Evolutionary conservation across 2,888 invertebrate species (phyloP), one percentile per base, ranked within the genome.

Genomic region (Lottia scabra): DNA sequence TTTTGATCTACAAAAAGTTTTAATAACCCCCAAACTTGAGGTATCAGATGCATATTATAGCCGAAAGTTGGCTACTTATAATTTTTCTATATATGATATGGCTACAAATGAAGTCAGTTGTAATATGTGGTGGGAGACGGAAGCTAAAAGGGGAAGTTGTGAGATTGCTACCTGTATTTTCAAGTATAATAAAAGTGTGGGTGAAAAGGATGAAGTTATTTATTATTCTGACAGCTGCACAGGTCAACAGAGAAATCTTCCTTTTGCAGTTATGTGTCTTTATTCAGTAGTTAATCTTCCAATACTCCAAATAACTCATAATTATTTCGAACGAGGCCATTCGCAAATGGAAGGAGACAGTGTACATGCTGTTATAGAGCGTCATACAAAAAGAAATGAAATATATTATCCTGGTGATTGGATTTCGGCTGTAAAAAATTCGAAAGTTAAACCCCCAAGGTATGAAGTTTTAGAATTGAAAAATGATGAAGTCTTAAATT

Each of bases 1-100:
- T 27, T 78, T 78, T 76, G 76, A 76, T 48, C 48, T 78, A 19
- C 70, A 75, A 66, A 76, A 78, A 46, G 78, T 75, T 0, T 66
- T 76, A 13, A 66, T 75, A 15, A 78, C 74, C 0, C 76, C 75
- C 27, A 78, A 78, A 38, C 46, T 72, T 2, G 75, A 75, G 69
- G 73, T 73, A 23, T 73, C 68, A 43, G 63, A 70, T 23, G 63
- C 76, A 6, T n/a, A n/a, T n/a, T n/a, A n/a, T n/a, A n/a, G n/a
- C n/a, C n/a, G n/a, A n/a, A n/a, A n/a, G n/a, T n/a, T n/a, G n/a
- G n/a, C n/a, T n/a, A n/a, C n/a, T n/a, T 76, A 75, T 43, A 78
- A 78, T 46, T 74, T 78, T 13, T 71, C 70, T 26, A 70, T 76
- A 43, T 75, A 68, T 64, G 65, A 76, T 56, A 45, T 78, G n/a